These are phyloP conservation scores for Microtus oregoni DNA, from an alignment of 2,113 vertebrate species.

Conservation along the genomic window DNA sequence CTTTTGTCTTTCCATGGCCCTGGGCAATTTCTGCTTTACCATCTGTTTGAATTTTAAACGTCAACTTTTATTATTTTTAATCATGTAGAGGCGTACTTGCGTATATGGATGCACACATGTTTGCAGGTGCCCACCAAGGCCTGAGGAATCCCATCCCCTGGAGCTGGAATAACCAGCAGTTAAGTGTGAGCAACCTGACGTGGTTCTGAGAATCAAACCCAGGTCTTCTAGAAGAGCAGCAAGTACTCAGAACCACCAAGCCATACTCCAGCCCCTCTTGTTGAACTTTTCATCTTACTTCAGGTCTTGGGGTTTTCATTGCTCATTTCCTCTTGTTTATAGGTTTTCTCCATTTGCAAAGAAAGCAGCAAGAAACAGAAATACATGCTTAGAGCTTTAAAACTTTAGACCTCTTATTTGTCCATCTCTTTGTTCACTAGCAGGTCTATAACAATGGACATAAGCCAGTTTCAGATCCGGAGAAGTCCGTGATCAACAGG, in stretches of 20 bases:
- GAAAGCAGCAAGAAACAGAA: slow-evolving; percentile 12
- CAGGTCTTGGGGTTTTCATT: neutral
- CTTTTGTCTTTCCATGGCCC: neutral
- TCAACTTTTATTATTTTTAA: neutral
- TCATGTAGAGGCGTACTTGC: neutral
- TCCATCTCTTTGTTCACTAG: neutral
- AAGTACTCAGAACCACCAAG: neutral
- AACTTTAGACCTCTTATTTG: neutral
- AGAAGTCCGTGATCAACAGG: neutral
- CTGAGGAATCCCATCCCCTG: neutral
- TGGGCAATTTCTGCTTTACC: neutral
- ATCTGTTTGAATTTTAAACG: slow-evolving; percentile 24
- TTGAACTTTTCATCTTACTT: slow-evolving; percentile 9
- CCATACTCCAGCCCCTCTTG: neutral
- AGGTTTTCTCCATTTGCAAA: neutral
- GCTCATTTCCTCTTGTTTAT: neutral
- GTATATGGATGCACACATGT: neutral
- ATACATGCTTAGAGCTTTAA: neutral
- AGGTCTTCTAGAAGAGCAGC: neutral
- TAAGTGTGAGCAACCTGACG: too few relatives aligned
- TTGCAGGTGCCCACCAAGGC: neutral
- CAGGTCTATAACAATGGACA: neutral
- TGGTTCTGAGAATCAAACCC: neutral
- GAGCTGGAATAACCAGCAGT: neutral
- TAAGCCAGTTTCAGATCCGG: neutral